Evolutionary conservation across 2,797 vertebrate genomes (phyloP), one percentile per base, ranked within the genome.

Genomic region (Urocyon cinereoargenteus): DNA sequence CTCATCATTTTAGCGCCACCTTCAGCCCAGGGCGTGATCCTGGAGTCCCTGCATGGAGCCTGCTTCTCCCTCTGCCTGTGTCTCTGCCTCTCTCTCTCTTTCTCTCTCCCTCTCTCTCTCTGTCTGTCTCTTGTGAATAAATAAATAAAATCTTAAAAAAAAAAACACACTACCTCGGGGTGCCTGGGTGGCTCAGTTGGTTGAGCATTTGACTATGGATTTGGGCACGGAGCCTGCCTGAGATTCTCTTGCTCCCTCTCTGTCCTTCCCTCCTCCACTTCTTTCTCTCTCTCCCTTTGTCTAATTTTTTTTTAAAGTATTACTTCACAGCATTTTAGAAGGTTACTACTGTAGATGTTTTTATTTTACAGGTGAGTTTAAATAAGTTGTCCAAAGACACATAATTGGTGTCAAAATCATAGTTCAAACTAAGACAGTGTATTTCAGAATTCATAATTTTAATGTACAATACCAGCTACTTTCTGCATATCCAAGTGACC

Each of bases 331-430:
- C 8, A 45, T 64, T 24, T 72, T 72, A 87, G 61, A 45, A 86
- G 4, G 22, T 73, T 78, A 51, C 16, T 61, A 59, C 14, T 89
- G 49, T 22, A 91, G 57, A 83, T 34, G 16, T 21, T 59, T 45
- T 26, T 19, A 59, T 68, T 90, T 92, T 55, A 73, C 1, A 77
- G 22, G 18, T 28, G 36, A 78, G 2, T 89, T 34, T 86, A 78
- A 95, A 40, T 64, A 95, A 79, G 18, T 91, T 96, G 45, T 19
- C 26, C 59, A 86, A 86, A 70, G 49, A 78, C 61, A 62, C 12
- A 85, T 14, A 68, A 16, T 21, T 51, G 59, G 36, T 66, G 9
- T 59, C 40, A n/a, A 93, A 70, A 64, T 78, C 49, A 34, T 66
- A 26, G 82, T 83, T 55, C 19, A 55, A 68, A 82, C 1, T n/a